Evolutionary conservation across 2,113 vertebrate species (phyloP).

Genomic region (Poecilia latipinna): DNA sequence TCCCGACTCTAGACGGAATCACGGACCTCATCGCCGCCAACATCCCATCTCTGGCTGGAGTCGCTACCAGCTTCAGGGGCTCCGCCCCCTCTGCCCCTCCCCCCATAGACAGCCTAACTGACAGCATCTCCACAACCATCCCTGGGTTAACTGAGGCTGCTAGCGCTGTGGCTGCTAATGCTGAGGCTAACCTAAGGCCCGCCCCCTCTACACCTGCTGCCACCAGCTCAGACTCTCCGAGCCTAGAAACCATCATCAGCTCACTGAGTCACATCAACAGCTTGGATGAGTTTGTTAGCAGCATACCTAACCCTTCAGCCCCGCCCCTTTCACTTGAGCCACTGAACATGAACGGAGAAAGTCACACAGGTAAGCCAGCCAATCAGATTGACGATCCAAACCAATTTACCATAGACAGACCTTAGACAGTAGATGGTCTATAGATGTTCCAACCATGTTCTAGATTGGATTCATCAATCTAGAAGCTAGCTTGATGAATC

Average conservation of each 20-base stretch:
- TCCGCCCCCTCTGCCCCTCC: not conserved
- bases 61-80: not conserved
- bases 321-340: not conserved
- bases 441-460: too few species aligned
- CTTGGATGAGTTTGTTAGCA: slow-evolving; percentile 25
- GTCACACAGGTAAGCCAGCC: slow-evolving; percentile 29
- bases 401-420: too few species aligned
- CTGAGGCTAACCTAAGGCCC: slow-evolving; percentile 15
- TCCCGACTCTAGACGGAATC: slow-evolving; percentile 35
- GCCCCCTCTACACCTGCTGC: not conserved
- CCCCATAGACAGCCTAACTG: slow-evolving; percentile 20
- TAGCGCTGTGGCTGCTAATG: slow-evolving; percentile 16
- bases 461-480: too few species aligned
- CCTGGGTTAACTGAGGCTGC: slow-evolving; percentile 48
- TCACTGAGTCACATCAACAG: slow-evolving; percentile 50
- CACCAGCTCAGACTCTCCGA: not conserved
- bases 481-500: too few species aligned
- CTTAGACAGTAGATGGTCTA: too few species aligned
- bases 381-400: not conserved
- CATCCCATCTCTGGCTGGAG: slow-evolving; percentile 52
- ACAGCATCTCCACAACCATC: slow-evolving; percentile 31
- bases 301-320: slow-evolving; percentile 20
- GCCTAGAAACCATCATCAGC: slow-evolving; percentile 31
- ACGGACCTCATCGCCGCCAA: slow-evolving; percentile 48
- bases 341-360: not conserved